Evolutionary conservation across 2,888 invertebrate species (phyloP), one percentile per base, ranked within the genome.

Genomic region (Belgica antarctica): DNA sequence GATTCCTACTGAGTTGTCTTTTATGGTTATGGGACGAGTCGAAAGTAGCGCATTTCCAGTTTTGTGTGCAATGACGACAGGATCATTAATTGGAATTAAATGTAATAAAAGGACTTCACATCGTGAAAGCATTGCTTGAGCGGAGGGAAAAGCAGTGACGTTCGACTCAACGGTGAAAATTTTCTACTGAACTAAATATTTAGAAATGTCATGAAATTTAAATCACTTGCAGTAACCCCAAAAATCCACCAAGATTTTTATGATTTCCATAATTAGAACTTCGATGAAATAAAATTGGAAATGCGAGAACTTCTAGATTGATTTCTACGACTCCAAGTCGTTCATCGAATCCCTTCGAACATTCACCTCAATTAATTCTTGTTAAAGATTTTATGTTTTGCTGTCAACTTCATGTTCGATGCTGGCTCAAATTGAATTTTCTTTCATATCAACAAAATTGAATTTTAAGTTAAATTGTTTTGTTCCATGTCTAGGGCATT

Each of bases 11-110:
- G 25, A 59, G 59, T 10, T 59, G 25, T 27, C 59, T 59, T 59
- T 59, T 59, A 59, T 59, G 5, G 59, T 24, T 59, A 59, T 59
- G 59, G 59, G 59, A 52, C 52, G 52, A 52, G 52, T 52, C 52
- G 52, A 17, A 22, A 52, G 52, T 52, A 17, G 52, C 52, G 22
- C 22, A 52, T 52, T 52, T 17, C 22, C 17, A 52, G 52, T 52
- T 52, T 22, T 52, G 52, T 52, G 52, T n/a, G 7, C 22, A 52
- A 52, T 10, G 52, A 41, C 41, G 41, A 41, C 41, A 41, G 15
- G n/a, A 41, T 52, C 52, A 52, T 52, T 52, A 52, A 52, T 52
- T 52, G 52, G 22, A 52, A 52, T 52, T 22, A n/a, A 52, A 52
- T 52, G n/a, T 41, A 41, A 41, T 41, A 15, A 41, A 41, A 41